Evolutionary conservation across 1,140 invertebrate genomes (phyloP), one percentile per base, ranked within the genome.

Genomic region (Cotesia vestalis): DNA sequence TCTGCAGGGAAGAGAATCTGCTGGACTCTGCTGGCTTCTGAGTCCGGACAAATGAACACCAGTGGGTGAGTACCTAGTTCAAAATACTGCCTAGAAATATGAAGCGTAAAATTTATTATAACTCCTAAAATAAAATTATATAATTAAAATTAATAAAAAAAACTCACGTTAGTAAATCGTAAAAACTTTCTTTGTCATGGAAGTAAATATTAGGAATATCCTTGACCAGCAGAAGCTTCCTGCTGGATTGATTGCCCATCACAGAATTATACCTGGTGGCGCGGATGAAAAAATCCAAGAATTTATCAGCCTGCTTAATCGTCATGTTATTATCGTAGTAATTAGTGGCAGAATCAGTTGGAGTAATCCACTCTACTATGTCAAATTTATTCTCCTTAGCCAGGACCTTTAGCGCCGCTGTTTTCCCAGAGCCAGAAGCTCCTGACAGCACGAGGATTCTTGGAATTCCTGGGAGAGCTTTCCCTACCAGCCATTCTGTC

Each of bases 181-280:
- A 80, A 81, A 94, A 93, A 69, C 88, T 86, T 71, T 88, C 82
- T 34, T 89, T 88, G 73, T 91, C 89, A 69, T 88, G 88, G 0
- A 91, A 67, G 78, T 92, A 90, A 11, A 89, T 84, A 85, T 94
- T 93, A n/a, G 92, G 93, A 80, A 93, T 90, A 82, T 94, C 93
- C 84, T 94, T 92, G 3, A 94, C 89, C 0, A 94, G 79, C 38
- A 93, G 83, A 4, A 94, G 73, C 63, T 83, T 80, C 69, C 87
- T 3, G 4, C 27, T 12, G 1, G 40, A 88, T 52, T 85, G 87
- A 73, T 88, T 86, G 35, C 80, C 82, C 52, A 93, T 83, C 35
- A 94, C 77, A 14, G 91, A 92, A 71, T 85, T 89, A 79, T 91
- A 94, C 72, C 92, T 89, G 2, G 92, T 91, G 4, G 90, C 89